These are phyloP conservation scores for Ichneumon xanthorius DNA, from an alignment of 2,888 invertebrate genomes.

Conservation along the genomic window DNA sequence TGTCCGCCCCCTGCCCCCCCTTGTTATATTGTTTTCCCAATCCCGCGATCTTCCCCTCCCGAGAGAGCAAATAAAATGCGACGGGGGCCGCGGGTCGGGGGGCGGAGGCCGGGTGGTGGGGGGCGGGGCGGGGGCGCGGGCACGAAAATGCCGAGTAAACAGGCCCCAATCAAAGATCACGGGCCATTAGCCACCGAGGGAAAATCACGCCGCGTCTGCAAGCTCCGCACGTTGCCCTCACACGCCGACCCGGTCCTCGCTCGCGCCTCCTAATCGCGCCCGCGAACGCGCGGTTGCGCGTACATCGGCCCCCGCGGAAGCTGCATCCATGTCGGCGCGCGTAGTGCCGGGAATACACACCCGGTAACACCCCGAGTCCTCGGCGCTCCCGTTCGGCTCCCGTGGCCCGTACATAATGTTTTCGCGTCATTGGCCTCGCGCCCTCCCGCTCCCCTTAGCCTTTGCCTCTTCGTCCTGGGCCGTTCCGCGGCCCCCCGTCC, in stretches of 20 bases:
- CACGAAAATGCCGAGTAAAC: constrained; percentile 77
- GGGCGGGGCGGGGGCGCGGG: no score
- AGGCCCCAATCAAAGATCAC: constrained; percentile 82
- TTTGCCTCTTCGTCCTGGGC: neutral
- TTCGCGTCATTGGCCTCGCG: constrained; percentile 81
- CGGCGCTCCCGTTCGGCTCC: constrained; percentile 51
- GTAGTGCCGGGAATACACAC: neutral
- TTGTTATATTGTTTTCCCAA: neutral
- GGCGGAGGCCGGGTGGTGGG: neutral
- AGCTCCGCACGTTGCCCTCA: neutral
- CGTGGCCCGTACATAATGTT: constrained; percentile 79
- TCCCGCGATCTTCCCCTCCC: neutral
- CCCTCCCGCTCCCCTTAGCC: neutral
- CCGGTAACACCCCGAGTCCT: neutral
- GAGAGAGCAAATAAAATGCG: neutral
- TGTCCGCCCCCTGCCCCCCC: neutral
- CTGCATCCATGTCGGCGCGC: neutral
- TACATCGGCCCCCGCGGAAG: constrained; percentile 17
- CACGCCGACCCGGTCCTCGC: constrained; percentile 1
- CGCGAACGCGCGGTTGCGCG: constrained; percentile 55
- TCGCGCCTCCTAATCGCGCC: constrained; percentile 67
- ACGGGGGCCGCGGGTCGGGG: no score
- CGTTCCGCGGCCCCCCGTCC: neutral
- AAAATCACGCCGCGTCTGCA: constrained; percentile 82
- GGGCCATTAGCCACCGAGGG: constrained; percentile 81